phyloP scores from a whole-genome alignment of 2,888 invertebrate species.

The Drosophila borborema region DNA sequence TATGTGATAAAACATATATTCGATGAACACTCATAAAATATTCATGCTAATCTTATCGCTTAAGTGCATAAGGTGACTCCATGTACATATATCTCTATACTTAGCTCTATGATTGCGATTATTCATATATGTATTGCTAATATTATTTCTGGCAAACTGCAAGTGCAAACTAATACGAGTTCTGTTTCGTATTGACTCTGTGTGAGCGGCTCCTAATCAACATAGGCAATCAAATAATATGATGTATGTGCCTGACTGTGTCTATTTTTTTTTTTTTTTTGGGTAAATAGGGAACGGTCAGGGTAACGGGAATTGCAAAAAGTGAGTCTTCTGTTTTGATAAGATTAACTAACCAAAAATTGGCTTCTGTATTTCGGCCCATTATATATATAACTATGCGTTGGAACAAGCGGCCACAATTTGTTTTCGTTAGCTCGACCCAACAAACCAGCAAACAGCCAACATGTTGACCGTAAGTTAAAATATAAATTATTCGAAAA shows the following conservation, averaged over 20 bases:
- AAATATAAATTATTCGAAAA: background rate
- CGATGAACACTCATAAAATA: constrained; percentile 45
- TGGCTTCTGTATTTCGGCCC: constrained; percentile 16
- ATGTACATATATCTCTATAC: constrained; percentile 22
- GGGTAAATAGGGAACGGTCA: background rate
- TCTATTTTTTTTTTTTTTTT: no score
- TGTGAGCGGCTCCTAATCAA: constrained; percentile 15
- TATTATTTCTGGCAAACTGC: constrained; percentile 52
- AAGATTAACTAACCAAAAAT: constrained; percentile 49
- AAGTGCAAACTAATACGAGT: constrained; percentile 41
- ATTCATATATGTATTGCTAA: constrained; percentile 18
- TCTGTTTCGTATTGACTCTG: background rate
- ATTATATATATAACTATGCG: constrained; percentile 49
- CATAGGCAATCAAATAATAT: constrained; percentile 29
- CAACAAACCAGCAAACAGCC: constrained; percentile 34
- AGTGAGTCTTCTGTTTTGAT: constrained; percentile 36
- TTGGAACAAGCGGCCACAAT: constrained; percentile 45
- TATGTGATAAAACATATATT: constrained; percentile 13
- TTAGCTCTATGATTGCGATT: constrained; percentile 32
- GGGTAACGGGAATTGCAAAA: background rate
- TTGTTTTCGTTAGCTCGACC: constrained; percentile 57
- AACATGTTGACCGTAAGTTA: constrained; percentile 79
- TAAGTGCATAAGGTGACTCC: constrained; percentile 52
- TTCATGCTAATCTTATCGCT: constrained; percentile 58
- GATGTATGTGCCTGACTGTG: constrained; percentile 29